These are phyloP conservation scores for Liodrosophila aerea DNA, from an alignment of 2,888 invertebrate species.

Conservation along the genomic window DNA sequence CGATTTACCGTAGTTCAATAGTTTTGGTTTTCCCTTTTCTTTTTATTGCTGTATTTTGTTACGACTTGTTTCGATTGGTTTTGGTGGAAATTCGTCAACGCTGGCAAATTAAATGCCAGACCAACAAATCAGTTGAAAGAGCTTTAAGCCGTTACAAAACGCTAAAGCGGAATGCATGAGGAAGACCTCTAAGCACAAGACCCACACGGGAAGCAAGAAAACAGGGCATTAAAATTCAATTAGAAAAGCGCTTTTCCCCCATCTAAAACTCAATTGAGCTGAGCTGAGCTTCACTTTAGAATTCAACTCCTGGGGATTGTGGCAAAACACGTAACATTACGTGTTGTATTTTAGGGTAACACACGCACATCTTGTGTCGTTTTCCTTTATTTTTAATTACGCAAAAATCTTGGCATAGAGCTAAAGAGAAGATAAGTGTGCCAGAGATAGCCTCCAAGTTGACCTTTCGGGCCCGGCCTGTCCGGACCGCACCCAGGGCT, in stretches of 20 bases:
- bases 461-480: constrained; percentile 36
- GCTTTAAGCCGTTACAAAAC: constrained; percentile 28
- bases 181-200: constrained; percentile 25
- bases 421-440: constrained; percentile 49
- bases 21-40: constrained; percentile 4
- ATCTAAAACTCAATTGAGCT: constrained; percentile 26
- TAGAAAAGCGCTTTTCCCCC: constrained; percentile 42
- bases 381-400: constrained; percentile 62
- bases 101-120: constrained; percentile 29
- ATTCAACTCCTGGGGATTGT: constrained; percentile 35
- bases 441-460: constrained; percentile 34
- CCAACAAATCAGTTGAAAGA: constrained; percentile 33
- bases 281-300: constrained; percentile 23
- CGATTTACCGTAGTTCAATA: no score
- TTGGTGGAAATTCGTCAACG: constrained; percentile 14
- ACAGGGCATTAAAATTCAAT: constrained; percentile 70
- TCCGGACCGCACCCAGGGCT: constrained; percentile 52
- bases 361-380: constrained; percentile 6
- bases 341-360: constrained; percentile 38
- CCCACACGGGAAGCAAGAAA: constrained; percentile 5
- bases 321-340: constrained; percentile 60
- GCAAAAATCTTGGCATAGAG: constrained; percentile 46
- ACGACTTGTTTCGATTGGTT: constrained; percentile 50
- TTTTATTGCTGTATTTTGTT: constrained; percentile 22
- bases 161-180: constrained; percentile 25